Evolutionary conservation across 2,113 vertebrate genomes (phyloP), one percentile per base, ranked within the genome.

Genomic region (Nyctibius bracteatus): DNA sequence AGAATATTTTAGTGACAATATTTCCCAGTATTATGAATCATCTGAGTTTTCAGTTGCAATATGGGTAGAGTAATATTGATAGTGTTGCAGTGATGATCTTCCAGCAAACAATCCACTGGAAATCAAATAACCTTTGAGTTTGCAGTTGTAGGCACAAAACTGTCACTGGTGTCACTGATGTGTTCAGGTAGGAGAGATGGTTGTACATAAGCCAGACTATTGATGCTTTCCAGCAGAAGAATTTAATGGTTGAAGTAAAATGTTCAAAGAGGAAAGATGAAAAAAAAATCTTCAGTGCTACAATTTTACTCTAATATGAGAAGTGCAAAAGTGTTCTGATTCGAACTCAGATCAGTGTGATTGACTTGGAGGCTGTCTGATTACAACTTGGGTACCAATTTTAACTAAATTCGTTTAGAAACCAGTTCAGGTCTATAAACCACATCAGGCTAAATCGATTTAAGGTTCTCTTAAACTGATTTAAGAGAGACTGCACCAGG

Each of bases 401-500:
- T 93, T 70, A 83, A 70, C 62, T 77, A 66, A 88, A 91, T 41
- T 94, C 63, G 51, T 75, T 82, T 77, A 77, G 81, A 96, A 97
- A 88, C 66, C 23, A 80, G 5, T 81, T 81, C 71, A 78, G 59
- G 15, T 81, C 86, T 93, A 59, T 92, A 91, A 81, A 89, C 88
- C 52, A 54, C 65, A 92, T 62, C 28, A 52, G 51, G 37, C 41
- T 72, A 80, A 94, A 94, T 94, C 12, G 27, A 91, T 94, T 95
- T 75, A 91, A 94, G 80, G 28, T 92, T 74, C 80, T 94, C n/a
- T 82, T 93, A 92, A 95, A 82, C 77, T 61, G 77, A 87, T 94
- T 92, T 88, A 84, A 93, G 88, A 92, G 78, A 67, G 39, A 68
- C 88, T 92, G 57, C 55, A 71, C 83, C 25, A 41, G 31, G 44